These are phyloP conservation scores for Cheiracanthium punctorium DNA, from an alignment of 2,888 invertebrate genomes.

Conservation along the genomic window DNA sequence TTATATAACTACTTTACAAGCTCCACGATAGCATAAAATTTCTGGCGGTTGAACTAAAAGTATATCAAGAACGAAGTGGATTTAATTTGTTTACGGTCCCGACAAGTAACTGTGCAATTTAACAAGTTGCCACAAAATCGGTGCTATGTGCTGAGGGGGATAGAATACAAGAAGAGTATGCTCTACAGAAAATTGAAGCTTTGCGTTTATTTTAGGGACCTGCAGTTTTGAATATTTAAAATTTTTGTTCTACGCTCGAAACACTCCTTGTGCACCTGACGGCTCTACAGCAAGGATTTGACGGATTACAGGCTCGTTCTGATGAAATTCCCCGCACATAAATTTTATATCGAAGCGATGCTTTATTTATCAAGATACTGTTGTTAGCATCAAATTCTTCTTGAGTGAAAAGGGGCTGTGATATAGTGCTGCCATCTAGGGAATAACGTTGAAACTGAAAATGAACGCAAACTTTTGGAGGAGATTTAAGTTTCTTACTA, in stretches of 20 bases:
- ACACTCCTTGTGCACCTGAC: conserved; percentile 34
- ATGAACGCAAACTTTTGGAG: too few species aligned
- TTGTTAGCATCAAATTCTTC: background rate
- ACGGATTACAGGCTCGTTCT: conserved; percentile 52
- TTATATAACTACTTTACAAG: too few species aligned
- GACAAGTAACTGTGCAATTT: conserved; percentile 21
- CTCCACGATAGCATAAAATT: too few species aligned
- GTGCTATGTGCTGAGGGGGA: conserved; percentile 11
- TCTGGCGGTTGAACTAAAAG: too few species aligned
- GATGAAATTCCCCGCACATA: conserved; percentile 42
- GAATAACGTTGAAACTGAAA: too few species aligned
- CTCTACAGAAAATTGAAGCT: conserved; percentile 45
- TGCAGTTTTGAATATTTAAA: conserved; percentile 60
- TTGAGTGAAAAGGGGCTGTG: background rate
- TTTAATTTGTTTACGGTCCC: too few species aligned
- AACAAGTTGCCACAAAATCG: conserved; percentile 36
- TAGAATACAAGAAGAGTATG: background rate
- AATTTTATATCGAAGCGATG: conserved; percentile 33
- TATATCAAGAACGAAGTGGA: too few species aligned
- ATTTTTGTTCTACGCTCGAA: conserved; percentile 42
- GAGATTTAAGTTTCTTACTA: too few species aligned
- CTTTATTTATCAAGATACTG: conserved; percentile 31
- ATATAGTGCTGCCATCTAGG: conserved; percentile 54
- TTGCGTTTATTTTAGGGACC: conserved; percentile 20
- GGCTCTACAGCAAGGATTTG: conserved; percentile 36